A percentile compares a stretch with the other conserved stretches of the same genome.
Evolutionary conservation across 1,140 invertebrate genomes (phyloP).

Genomic region (Antheraea pernyi): DNA sequence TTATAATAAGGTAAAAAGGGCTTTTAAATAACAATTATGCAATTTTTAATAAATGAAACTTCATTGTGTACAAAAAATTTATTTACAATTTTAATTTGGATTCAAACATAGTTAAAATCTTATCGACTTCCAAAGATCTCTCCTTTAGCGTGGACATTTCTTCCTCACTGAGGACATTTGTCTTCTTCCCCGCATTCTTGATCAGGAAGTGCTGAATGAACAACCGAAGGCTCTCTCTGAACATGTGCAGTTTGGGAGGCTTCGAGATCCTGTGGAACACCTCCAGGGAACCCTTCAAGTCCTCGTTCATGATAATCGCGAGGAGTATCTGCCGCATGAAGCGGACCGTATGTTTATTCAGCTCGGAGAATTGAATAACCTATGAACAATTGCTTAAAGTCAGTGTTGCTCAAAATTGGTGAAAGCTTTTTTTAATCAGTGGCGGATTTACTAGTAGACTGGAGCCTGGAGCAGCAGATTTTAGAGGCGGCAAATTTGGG

Average conservation of each 20-base stretch:
- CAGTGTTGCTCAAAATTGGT: neutral
- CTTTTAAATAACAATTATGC: too few relatives aligned
- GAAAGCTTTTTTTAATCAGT: too few relatives aligned
- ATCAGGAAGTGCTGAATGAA: constrained; percentile 91
- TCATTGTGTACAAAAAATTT: constrained; percentile 3
- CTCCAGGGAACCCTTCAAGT: constrained; percentile 79
- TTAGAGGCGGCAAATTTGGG: too few relatives aligned
- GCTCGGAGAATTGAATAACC: constrained; percentile 89
- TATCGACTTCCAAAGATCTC: constrained; percentile 79
- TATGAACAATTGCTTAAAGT: constrained; percentile 64
- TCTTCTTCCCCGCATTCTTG: constrained; percentile 80
- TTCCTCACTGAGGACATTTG: constrained; percentile 65
- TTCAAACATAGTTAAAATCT: constrained; percentile 73
- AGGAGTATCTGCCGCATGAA: constrained; percentile 87
- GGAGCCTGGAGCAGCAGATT: too few relatives aligned
- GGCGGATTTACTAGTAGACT: too few relatives aligned
- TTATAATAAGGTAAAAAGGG: too few relatives aligned
- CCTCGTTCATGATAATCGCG: constrained; percentile 83
- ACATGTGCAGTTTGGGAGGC: constrained; percentile 84
- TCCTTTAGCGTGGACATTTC: constrained; percentile 78
- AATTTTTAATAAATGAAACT: too few relatives aligned
- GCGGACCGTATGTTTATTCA: constrained; percentile 84
- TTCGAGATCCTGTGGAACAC: constrained; percentile 85
- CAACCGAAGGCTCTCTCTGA: constrained; percentile 87
- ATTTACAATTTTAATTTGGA: constrained; percentile 59